Evolutionary conservation across 2,888 invertebrate species (phyloP), one percentile per base, ranked within the genome.

Genomic region (Drosophila helvetica): DNA sequence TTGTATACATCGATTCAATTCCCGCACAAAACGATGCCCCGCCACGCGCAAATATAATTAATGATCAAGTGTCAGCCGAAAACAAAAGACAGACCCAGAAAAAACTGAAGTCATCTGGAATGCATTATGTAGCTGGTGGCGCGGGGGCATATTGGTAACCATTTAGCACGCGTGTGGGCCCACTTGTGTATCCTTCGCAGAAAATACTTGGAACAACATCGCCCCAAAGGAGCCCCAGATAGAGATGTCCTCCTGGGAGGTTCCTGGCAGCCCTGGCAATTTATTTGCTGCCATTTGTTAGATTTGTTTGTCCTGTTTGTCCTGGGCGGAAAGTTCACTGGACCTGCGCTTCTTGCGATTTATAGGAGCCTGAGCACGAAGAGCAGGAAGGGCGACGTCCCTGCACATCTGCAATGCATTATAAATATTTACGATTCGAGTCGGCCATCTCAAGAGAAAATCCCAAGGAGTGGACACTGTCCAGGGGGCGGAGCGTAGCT

Each of bases 61-160:
- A 88, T 86, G 88, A 86, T 88, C 86, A 70, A 83, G 67, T 88
- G 73, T 86, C 78, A 77, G 71, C 58, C 22, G n/a, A 67, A 67
- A 67, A 66, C 42, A 46, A 81, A 54, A 57, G 7, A 12, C 18
- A 17, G 3, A 52, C 7, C 27, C 27, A 27, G 8, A 8, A 54
- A 53, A 73, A 75, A 56, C 72, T 69, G 54, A 68, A 75, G 69
- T 74, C 73, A 77, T 77, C 82, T 71, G 46, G 69, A 71, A 79
- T 87, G 87, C 68, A 64, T 65, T 77, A 70, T 70, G 54, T 57
- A 61, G 60, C 25, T 25, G 25, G 25, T 25, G 51, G 25, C 5
- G 33, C 5, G 12, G 33, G 33, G 48, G 61, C 72, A 56, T 70
- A 74, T 85, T 73, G 68, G 71, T 64, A 77, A 79, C 61, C 82